Evolutionary conservation across 2,113 vertebrate genomes (phyloP).

Genomic region (Gallinago jamesoni): DNA sequence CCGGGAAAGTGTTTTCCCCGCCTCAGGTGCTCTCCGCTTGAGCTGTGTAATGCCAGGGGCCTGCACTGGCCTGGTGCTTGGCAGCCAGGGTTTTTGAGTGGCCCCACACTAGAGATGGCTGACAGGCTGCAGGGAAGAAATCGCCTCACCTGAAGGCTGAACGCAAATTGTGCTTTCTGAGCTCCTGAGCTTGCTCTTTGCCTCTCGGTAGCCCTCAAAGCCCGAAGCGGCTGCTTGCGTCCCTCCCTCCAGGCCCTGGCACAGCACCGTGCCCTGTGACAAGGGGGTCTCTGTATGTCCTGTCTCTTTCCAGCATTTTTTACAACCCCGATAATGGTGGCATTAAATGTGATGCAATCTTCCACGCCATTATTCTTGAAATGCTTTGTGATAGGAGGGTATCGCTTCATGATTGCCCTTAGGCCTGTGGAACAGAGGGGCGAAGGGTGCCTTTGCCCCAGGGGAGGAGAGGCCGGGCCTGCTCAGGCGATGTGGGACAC

Average conservation of each 20-base stretch:
- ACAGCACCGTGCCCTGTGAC: accelerated
- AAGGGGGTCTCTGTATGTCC: not conserved
- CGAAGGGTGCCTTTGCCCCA: not conserved
- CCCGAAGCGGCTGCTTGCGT: not conserved
- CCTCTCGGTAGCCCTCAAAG: not conserved
- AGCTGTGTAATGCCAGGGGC: accelerated
- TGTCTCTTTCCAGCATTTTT: not conserved
- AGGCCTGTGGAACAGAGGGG: accelerated
- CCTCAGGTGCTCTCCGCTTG: not conserved
- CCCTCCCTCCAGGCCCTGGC: accelerated
- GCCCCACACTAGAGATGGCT: accelerated
- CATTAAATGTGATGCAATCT: not conserved
- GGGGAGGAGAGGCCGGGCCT: accelerated
- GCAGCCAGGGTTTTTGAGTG: accelerated
- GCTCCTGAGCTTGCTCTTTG: not conserved
- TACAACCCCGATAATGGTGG: not conserved
- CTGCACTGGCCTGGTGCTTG: not conserved
- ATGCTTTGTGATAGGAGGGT: not conserved
- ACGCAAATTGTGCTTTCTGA: not conserved
- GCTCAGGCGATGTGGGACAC: not conserved
- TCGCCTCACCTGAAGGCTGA: not conserved
- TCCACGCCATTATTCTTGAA: not conserved
- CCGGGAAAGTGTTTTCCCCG: accelerated
- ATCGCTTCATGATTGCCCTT: accelerated
- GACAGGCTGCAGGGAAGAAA: not conserved